Base-by-base conservation (phyloP, 2,888 invertebrate genomes). In the Acleris emargana region DNA sequence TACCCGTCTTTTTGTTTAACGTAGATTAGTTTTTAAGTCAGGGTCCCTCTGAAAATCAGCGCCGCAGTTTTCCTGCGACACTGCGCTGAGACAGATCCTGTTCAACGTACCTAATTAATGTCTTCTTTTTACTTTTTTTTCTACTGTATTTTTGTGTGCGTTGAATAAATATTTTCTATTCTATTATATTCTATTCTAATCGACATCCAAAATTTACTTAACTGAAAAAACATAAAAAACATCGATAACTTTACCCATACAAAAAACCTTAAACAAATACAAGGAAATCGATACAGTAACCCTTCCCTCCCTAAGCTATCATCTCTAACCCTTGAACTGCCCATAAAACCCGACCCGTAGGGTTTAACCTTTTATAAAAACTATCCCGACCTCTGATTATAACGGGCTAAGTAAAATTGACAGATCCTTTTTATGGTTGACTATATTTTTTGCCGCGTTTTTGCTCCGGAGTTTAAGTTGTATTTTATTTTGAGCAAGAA, bases 331-430 rank as follows among this genome's bases (percentile, higher is more conserved):
- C 77, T 79, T 80, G 79, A 74, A 76, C 76, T 68, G 72, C 64
- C 17, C 72, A 82, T 87, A 86, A 86, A 84, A 73, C 76, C 75
- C 71, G 76, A 72, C 69, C 74, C 82, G 69, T 68, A 74, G 82
- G 86, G 83, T 82, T 87, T 82, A 87, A 82, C 84, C 80, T 78
- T 81, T 77, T 79, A 86, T 82, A 86, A 83, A 82, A 79, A 76
- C 75, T 79, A 80, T 78, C 80, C 82, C 80, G 76, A 73, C 76
- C 62, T 75, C 71, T 69, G 67, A 69, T 69, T 67, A 70, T 71
- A 61, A 66, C 45, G 57, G 60, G 50, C 38, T 42, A 38, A 57
- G 51, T 51, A 50, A 55, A 61, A 60, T 64, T 59, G 59, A 58
- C 47, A 47, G 32, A 53, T 38, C 25, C 42, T 55, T 55, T 63